Conservation (phyloP, 2,113 vertebrate species). For the Petrocephalus microphthalmus region DNA sequence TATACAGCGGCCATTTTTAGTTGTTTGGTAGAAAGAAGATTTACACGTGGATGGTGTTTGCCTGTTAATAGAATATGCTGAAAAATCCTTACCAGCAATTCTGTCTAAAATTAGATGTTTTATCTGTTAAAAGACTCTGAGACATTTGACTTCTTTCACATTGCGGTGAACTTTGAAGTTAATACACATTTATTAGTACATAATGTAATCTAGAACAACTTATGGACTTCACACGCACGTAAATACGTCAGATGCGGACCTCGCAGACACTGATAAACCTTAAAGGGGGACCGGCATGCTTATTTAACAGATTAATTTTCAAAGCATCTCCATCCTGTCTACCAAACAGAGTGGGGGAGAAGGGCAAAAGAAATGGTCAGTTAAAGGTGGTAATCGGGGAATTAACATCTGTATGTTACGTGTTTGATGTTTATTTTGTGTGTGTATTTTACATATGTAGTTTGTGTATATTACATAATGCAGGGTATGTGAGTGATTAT, state of each 20-base stretch:
- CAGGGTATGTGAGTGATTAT: not conserved
- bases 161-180: not conserved
- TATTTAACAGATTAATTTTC: slow-evolving; percentile 12
- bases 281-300: not conserved
- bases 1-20: not conserved
- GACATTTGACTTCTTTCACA: not conserved
- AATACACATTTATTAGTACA: slow-evolving; percentile 1
- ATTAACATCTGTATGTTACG: not conserved
- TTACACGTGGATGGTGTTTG: not conserved
- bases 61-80: not conserved
- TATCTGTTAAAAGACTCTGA: not conserved
- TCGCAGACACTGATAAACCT: not conserved
- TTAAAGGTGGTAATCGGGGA: not conserved
- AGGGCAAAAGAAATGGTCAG: not conserved
- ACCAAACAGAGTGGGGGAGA: too few relatives aligned
- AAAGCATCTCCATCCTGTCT: not conserved
- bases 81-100: not conserved
- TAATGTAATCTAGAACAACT: not conserved
- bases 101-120: not conserved
- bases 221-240: not conserved
- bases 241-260: not conserved
- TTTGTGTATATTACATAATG: not conserved
- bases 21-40: not conserved
- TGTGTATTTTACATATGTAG: not conserved
- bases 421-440: not conserved